Conservation (phyloP, 64 coral and sea anemone species). For the Anthopleura sola region DNA sequence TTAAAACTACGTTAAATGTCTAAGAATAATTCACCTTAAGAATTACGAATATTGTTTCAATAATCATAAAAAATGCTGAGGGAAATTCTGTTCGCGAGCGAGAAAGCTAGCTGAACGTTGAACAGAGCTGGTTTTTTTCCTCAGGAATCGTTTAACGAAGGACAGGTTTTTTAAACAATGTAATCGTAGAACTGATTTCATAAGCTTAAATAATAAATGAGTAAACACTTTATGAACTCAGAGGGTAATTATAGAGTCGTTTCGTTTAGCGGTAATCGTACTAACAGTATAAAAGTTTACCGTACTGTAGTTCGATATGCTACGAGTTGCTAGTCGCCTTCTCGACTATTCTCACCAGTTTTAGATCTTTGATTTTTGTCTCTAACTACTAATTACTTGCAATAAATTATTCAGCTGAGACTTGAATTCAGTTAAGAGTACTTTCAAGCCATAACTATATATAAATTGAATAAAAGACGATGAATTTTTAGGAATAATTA, state of each 20-base stretch:
- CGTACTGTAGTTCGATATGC: not conserved
- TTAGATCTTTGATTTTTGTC: not conserved
- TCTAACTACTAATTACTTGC: not conserved
- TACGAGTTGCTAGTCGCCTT: not conserved
- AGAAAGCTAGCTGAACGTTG: too few relatives aligned
- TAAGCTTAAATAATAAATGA: not conserved
- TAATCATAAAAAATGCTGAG: not conserved
- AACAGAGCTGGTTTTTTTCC: too few relatives aligned
- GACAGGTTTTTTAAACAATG: not conserved
- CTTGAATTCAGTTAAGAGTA: not conserved
- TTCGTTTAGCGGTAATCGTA: not conserved
- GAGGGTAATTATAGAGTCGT: not conserved
- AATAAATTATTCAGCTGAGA: not conserved
- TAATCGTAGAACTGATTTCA: not conserved
- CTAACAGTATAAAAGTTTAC: not conserved
- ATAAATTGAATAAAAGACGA: not conserved
- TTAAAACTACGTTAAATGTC: too few relatives aligned
- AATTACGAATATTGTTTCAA: too few relatives aligned
- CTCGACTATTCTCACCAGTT: not conserved
- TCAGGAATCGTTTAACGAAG: not conserved
- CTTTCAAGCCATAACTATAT: not conserved
- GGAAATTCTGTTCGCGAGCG: not conserved
- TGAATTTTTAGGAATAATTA: not conserved
- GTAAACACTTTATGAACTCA: not conserved
- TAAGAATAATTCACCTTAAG: too few relatives aligned